These are phyloP conservation scores for Macrobrachium rosenbergii DNA, from an alignment of 1,140 invertebrate species.

Conservation along the genomic window DNA sequence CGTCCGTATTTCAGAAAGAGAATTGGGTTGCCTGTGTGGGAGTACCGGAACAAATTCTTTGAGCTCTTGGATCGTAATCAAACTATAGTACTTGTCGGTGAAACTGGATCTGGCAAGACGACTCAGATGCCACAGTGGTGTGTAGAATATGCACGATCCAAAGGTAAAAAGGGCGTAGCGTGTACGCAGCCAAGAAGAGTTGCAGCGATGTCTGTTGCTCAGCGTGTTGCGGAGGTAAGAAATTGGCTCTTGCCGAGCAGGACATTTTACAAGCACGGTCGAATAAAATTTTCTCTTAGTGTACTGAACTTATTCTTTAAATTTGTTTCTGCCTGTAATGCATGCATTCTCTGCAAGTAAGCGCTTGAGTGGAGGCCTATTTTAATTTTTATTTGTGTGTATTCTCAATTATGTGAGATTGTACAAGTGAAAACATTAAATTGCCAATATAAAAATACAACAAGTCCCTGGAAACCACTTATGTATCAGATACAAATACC, in stretches of 20 bases:
- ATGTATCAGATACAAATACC: too few relatives aligned
- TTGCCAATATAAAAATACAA: too few relatives aligned
- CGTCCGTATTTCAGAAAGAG: constrained; percentile 81
- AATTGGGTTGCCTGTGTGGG: constrained; percentile 95
- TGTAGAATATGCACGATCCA: constrained; percentile 84
- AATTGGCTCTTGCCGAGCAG: neutral
- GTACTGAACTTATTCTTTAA: too few relatives aligned
- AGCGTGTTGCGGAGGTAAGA: constrained; percentile 91
- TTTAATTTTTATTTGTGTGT: too few relatives aligned
- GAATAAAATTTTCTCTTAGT: too few relatives aligned
- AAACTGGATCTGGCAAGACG: constrained; percentile 98
- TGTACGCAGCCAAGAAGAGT: constrained; percentile 98
- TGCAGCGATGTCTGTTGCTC: constrained; percentile 98
- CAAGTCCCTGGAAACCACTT: too few relatives aligned
- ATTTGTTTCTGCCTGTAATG: too few relatives aligned
- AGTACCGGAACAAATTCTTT: constrained; percentile 97
- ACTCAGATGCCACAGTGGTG: constrained; percentile 80
- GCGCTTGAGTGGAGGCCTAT: too few relatives aligned
- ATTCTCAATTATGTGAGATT: too few relatives aligned
- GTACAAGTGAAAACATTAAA: too few relatives aligned
- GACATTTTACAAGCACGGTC: too few relatives aligned
- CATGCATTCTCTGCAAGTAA: too few relatives aligned
- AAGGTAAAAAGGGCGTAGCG: constrained; percentile 87
- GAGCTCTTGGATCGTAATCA: constrained; percentile 90
- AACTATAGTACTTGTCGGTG: constrained; percentile 94